These are phyloP conservation scores for Pristionchus fissidentatus DNA, from an alignment of 2,888 invertebrate genomes.

Conservation along the genomic window DNA sequence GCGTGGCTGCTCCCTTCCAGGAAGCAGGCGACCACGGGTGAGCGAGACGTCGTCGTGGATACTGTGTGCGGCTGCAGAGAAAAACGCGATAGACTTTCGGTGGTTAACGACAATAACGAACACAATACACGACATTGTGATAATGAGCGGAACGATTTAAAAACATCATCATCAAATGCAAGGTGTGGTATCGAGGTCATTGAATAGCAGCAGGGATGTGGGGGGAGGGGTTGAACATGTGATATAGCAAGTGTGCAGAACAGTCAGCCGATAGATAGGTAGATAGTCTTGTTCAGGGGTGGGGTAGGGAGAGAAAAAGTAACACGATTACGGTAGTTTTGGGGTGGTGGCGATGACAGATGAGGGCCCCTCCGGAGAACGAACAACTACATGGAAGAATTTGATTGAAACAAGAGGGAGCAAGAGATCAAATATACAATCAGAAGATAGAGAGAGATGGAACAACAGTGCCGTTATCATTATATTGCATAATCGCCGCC, in stretches of 20 bases:
- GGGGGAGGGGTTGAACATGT: not conserved
- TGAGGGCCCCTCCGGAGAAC: no score
- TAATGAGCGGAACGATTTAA: not conserved
- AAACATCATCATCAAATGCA: not conserved
- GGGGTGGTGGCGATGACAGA: no score
- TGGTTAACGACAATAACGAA: not conserved
- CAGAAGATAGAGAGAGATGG: no score
- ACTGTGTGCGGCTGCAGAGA: constrained; percentile 21
- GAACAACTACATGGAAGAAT: no score
- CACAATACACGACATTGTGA: not conserved
- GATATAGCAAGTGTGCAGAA: not conserved
- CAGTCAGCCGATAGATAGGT: no score
- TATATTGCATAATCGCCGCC: not conserved
- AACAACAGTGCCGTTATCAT: not conserved
- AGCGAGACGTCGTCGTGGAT: constrained; percentile 29
- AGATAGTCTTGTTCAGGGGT: not conserved
- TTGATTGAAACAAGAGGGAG: not conserved
- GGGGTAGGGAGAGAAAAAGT: constrained; percentile 27
- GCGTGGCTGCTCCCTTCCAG: constrained; percentile 1
- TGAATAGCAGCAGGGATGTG: not conserved
- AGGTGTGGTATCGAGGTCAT: not conserved
- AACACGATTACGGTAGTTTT: not conserved
- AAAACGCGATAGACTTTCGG: not conserved
- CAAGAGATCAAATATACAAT: no score
- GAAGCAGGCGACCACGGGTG: not conserved